phyloP scores from a whole-genome alignment of 2,797 vertebrate species.

The Syncerus caffer region DNA sequence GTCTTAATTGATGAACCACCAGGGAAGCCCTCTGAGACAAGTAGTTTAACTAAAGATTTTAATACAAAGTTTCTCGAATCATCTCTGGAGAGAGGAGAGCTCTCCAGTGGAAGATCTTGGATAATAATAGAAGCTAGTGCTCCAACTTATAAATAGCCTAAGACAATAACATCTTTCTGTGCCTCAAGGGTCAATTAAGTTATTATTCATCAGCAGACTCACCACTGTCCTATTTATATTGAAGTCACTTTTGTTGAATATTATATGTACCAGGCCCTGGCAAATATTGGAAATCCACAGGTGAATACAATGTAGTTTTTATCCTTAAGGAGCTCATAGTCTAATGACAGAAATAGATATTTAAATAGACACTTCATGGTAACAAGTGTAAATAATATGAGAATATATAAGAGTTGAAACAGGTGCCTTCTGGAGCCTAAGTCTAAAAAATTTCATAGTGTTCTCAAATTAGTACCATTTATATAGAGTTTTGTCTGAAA shows the following conservation, averaged over 20 bases:
- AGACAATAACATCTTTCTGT: not conserved
- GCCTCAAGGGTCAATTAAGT: not conserved
- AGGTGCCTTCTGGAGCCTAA: not conserved
- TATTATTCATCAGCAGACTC: not conserved
- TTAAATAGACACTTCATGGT: not conserved
- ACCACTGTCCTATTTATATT: not conserved
- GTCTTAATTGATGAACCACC: not conserved
- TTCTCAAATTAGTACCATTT: not conserved
- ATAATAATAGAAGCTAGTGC: not conserved
- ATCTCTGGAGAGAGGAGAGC: not conserved
- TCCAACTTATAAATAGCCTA: not conserved
- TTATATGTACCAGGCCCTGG: not conserved
- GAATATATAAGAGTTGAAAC: not conserved
- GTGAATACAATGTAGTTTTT: not conserved
- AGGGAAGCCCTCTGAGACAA: not conserved
- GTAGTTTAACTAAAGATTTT: not conserved
- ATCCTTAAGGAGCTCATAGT: not conserved
- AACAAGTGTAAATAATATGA: not conserved
- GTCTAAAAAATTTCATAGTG: not conserved
- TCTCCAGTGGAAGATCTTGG: not conserved
- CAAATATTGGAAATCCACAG: not conserved
- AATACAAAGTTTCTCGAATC: not conserved
- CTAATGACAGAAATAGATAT: not conserved
- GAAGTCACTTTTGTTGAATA: not conserved
- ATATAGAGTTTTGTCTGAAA: not conserved